Evolutionary conservation across 2,113 vertebrate species (phyloP).

Genomic region (Eclectus roratus): DNA sequence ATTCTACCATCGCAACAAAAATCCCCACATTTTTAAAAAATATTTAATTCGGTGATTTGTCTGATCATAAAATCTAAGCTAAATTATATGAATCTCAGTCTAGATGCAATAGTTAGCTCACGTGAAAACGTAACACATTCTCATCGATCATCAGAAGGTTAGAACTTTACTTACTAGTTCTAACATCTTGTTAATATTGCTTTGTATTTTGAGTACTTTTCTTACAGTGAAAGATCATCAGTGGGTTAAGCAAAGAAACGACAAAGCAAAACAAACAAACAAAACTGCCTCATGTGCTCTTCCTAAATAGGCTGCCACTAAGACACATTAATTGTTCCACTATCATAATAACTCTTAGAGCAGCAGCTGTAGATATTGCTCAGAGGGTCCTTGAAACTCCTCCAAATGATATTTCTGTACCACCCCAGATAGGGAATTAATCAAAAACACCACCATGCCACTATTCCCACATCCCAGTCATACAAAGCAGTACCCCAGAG

Average conservation of each 20-base stretch:
- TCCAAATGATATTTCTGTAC: not conserved
- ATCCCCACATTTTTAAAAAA: too few relatives aligned
- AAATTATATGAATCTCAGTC: not conserved
- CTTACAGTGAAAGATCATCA: not conserved
- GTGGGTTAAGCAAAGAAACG: not conserved
- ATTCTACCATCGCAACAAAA: not conserved
- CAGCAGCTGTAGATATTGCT: not conserved
- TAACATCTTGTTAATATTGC: not conserved
- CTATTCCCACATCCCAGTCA: not conserved
- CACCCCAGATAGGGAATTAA: fast-evolving
- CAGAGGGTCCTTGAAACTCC: not conserved
- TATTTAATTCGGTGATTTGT: not conserved
- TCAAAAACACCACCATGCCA: not conserved
- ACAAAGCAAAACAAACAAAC: not conserved
- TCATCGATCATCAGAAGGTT: not conserved
- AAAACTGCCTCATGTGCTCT: not conserved
- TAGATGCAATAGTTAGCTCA: not conserved
- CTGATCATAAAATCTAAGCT: not conserved
- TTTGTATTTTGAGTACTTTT: not conserved
- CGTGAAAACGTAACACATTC: not conserved
- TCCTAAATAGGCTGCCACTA: not conserved
- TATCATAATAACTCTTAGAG: not conserved
- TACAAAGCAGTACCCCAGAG: not conserved
- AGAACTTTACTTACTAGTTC: not conserved
- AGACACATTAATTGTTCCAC: not conserved